Evolutionary conservation across 2,797 vertebrate species (phyloP).

Genomic region (Lepilemur septentrionalis): DNA sequence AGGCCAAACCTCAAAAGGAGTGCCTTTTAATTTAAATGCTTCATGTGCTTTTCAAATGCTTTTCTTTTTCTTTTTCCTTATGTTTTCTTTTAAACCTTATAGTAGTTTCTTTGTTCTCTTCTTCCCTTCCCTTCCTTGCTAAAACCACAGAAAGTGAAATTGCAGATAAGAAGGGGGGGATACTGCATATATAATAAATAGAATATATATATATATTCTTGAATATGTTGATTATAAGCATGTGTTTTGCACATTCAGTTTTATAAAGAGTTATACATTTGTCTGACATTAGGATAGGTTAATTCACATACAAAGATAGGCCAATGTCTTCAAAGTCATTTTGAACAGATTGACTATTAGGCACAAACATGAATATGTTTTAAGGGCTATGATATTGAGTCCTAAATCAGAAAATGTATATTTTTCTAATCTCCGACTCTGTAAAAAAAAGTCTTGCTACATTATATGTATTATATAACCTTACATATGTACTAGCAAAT

Average conservation of each 20-base stretch:
- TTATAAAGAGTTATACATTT: neutral
- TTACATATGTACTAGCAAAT: neutral
- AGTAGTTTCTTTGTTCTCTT: neutral
- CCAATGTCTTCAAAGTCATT: neutral
- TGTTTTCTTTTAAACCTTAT: neutral
- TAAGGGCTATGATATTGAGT: neutral
- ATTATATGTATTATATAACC: neutral
- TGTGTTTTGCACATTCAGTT: neutral
- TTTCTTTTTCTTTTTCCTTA: neutral
- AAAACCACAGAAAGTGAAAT: neutral
- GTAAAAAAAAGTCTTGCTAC: neutral
- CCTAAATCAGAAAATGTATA: neutral
- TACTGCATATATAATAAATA: neutral
- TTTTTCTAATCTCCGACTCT: neutral
- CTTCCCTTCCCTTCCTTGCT: neutral
- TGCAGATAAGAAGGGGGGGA: neutral
- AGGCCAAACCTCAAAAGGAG: neutral
- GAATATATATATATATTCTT: neutral
- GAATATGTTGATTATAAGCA: neutral
- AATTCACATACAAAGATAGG: neutral
- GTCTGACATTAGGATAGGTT: neutral
- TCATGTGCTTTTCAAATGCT: neutral
- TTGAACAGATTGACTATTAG: neutral
- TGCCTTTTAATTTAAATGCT: neutral
- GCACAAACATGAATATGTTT: neutral